Conservation (phyloP, 1,140 invertebrate genomes). For the Tetramorium parvispinum region DNA sequence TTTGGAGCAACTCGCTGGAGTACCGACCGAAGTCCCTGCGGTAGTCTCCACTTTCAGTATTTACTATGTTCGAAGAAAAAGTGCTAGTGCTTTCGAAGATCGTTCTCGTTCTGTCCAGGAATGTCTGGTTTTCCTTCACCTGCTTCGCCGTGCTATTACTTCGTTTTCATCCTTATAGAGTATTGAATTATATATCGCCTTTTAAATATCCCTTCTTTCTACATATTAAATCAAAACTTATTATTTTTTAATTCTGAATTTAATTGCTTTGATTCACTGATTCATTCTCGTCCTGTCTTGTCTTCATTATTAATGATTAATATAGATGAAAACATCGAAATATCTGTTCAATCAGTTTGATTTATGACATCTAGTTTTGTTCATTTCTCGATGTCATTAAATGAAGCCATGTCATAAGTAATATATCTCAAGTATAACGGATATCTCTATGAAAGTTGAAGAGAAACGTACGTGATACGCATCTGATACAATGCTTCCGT, state of each 20-base stretch:
- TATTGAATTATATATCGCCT: constrained; percentile 69
- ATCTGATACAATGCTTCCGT: constrained; percentile 17
- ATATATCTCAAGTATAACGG: constrained; percentile 14
- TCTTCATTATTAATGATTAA: not conserved
- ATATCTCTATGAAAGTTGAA: constrained; percentile 18
- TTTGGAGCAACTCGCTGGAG: constrained; percentile 69
- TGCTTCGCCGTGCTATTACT: constrained; percentile 38
- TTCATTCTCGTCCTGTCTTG: not conserved
- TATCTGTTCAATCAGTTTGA: not conserved
- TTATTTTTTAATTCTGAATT: not conserved
- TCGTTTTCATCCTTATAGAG: constrained; percentile 46
- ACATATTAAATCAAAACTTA: constrained; percentile 19
- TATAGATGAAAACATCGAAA: not conserved
- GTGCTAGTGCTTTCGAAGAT: constrained; percentile 62
- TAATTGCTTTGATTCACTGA: not conserved
- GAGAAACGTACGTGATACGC: constrained; percentile 14
- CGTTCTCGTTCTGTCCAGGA: constrained; percentile 62
- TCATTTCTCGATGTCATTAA: not conserved
- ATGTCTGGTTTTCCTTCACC: constrained; percentile 38
- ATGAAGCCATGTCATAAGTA: not conserved
- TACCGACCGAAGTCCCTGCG: constrained; percentile 65
- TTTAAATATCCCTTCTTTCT: constrained; percentile 15
- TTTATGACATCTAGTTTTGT: not conserved
- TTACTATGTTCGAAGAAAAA: constrained; percentile 72
- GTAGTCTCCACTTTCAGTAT: constrained; percentile 72